phyloP scores from a whole-genome alignment of 1,140 invertebrate genomes.

The Pristionchus pacificus region DNA sequence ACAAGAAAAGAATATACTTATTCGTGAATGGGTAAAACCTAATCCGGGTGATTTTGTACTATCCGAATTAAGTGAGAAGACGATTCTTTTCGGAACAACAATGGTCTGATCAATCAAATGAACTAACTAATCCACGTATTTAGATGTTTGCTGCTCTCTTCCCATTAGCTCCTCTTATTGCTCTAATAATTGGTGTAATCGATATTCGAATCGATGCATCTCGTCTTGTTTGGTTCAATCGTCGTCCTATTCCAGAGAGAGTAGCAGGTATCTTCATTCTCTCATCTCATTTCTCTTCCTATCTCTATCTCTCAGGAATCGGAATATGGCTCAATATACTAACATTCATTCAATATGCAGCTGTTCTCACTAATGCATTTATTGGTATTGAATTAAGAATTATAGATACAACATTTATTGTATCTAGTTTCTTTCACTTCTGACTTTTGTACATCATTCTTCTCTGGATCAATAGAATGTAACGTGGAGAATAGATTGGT shows the following conservation, averaged over 20 bases:
- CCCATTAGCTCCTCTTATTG: slow-evolving; percentile 21
- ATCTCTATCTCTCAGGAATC: slow-evolving; percentile 13
- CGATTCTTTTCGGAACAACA: slow-evolving; percentile 25
- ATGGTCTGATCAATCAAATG: slow-evolving; percentile 8
- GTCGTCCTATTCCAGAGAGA: slow-evolving; percentile 18
- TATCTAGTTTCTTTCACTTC: slow-evolving; percentile 33
- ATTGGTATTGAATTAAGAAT: slow-evolving; percentile 12
- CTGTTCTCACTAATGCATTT: slow-evolving; percentile 31
- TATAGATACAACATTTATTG: not conserved
- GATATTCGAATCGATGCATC: slow-evolving; percentile 29
- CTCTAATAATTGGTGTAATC: slow-evolving; percentile 18
- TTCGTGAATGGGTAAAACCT: slow-evolving; percentile 31
- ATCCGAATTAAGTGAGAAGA: slow-evolving; percentile 30
- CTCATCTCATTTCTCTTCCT: not conserved
- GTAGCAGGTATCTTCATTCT: slow-evolving; percentile 4
- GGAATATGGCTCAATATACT: slow-evolving; percentile 30
- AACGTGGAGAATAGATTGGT: slow-evolving; percentile 15
- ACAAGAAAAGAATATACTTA: not conserved
- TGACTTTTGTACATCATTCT: slow-evolving; percentile 25
- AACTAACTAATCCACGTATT: not conserved
- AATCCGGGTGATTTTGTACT: slow-evolving; percentile 28
- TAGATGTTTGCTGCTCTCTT: slow-evolving; percentile 35
- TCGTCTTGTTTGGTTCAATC: slow-evolving; percentile 29
- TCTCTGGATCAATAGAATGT: slow-evolving; percentile 3
- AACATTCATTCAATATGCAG: slow-evolving; percentile 23